A percentile compares a stretch with the other conserved stretches of the same genome.
phyloP scores from a whole-genome alignment of 2,113 vertebrate genomes.

The Cololabis saira region DNA sequence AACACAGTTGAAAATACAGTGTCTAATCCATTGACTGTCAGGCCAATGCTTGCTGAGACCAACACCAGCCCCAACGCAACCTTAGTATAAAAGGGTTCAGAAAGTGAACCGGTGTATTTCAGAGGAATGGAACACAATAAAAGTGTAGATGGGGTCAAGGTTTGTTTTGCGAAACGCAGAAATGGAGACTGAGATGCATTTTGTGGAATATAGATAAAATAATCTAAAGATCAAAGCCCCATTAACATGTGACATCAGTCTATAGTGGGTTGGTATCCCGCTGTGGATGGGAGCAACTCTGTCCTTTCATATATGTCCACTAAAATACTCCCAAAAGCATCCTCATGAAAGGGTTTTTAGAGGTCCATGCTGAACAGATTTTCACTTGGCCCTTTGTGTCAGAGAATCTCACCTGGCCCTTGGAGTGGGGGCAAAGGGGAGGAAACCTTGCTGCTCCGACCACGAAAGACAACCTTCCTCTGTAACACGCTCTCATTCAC shows the following conservation, averaged over 20 bases:
- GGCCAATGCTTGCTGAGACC: too few relatives aligned
- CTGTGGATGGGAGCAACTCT: constrained; percentile 19
- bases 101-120: too few relatives aligned
- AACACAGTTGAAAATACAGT: too few relatives aligned
- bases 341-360: constrained; percentile 65
- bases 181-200: background rate
- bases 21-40: too few relatives aligned
- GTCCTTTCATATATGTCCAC: constrained; percentile 31
- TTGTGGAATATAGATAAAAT: constrained; percentile 7
- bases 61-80: too few relatives aligned
- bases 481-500: constrained; percentile 79
- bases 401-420: constrained; percentile 80
- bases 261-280: constrained; percentile 35
- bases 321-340: constrained; percentile 48
- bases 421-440: constrained; percentile 73
- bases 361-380: constrained; percentile 63
- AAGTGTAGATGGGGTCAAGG: background rate
- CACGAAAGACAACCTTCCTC: constrained; percentile 76
- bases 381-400: constrained; percentile 77
- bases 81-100: too few relatives aligned
- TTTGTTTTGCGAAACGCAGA: background rate
- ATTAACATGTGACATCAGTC: constrained; percentile 23
- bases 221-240: constrained; percentile 54
- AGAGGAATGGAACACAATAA: too few relatives aligned
- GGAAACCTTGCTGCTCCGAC: constrained; percentile 66